Conservation (phyloP, 2,888 invertebrate genomes). For the Molanna angustata region DNA sequence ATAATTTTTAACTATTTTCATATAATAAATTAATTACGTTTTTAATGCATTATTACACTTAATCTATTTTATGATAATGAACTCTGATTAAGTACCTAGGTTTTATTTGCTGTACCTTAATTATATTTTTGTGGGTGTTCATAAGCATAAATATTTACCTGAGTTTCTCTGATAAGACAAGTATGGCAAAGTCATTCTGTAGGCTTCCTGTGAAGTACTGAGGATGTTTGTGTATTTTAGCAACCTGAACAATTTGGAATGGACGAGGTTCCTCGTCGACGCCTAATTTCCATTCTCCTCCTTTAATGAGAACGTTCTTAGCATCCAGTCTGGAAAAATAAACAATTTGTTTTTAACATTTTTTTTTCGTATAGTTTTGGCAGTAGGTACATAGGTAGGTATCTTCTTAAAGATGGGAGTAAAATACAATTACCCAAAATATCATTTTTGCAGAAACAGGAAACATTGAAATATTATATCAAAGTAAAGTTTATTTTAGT, state of each 20-base stretch:
- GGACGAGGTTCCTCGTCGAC: conserved; percentile 77
- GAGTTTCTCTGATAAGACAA: conserved; percentile 63
- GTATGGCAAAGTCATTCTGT: conserved; percentile 68
- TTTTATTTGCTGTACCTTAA: no score
- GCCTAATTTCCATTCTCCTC: conserved; percentile 82
- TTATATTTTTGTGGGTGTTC: no score
- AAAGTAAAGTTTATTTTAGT: no score
- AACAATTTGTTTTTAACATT: not conserved
- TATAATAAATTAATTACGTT: no score
- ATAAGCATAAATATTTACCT: conserved; percentile 10
- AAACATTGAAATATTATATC: no score
- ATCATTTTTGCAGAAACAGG: no score
- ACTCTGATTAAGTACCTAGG: no score
- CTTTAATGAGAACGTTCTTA: conserved; percentile 69
- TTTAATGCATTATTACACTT: no score
- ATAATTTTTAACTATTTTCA: no score
- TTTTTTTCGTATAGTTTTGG: not conserved
- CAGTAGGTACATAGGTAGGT: not conserved
- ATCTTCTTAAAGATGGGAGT: no score
- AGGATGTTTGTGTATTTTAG: conserved; percentile 68
- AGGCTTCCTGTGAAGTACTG: conserved; percentile 59
- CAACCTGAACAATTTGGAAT: conserved; percentile 73
- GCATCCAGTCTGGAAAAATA: conserved; percentile 54
- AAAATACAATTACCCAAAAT: no score
- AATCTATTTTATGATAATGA: no score